Evolutionary conservation across 2,113 vertebrate genomes (phyloP), one percentile per base, ranked within the genome.

Genomic region (Myrmecophaga tridactyla): DNA sequence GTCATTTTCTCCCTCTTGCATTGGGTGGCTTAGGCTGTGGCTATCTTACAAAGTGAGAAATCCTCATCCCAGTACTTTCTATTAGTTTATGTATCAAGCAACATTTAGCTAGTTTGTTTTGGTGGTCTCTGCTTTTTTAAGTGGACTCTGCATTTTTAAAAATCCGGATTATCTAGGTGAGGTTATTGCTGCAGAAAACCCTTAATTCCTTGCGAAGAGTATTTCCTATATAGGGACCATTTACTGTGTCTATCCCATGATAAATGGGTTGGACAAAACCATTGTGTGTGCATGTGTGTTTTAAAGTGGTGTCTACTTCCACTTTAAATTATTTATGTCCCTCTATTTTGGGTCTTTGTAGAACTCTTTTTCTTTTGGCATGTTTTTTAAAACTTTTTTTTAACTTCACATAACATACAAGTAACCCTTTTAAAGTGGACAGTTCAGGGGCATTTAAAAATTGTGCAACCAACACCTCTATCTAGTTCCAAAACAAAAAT

Each of bases 21-120:
- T 90, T 90, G 13, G 82, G 60, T 94, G 86, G 58, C 70, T 93
- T 63, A 53, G 69, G 70, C 63, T 96, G 95, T 90, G 56, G 56
- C 65, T 86, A 46, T 89, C 25, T 9, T 48, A 9, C 4, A 1
- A n/a, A 72, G 60, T 89, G 41, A 67, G 72, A 56, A 65, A 48
- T 77, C 41, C 56, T 58, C 63, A 41, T 86, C 73, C 51, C 31
- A n/a, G 73, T 8, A 2, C 56, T 75, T 21, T 4, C 34, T 70
- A 18, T 72, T 86, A n/a, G 83, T 83, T 88, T 86, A 86, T 29
- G n/a, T 25, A 25, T 39, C 53, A 51, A 94, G 51, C 6, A 43
- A 21, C n/a, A 43, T 58, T 58, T 51, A 77, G 73, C 15, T 70
- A 18, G 65, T 39, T 78, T 86, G 46, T 92, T 87, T 67, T 62